Percentiles rank a stretch among this genome's conserved stretches.
Evolutionary conservation across 2,888 invertebrate species (phyloP).

Genomic region (Drosophila rubida): DNA sequence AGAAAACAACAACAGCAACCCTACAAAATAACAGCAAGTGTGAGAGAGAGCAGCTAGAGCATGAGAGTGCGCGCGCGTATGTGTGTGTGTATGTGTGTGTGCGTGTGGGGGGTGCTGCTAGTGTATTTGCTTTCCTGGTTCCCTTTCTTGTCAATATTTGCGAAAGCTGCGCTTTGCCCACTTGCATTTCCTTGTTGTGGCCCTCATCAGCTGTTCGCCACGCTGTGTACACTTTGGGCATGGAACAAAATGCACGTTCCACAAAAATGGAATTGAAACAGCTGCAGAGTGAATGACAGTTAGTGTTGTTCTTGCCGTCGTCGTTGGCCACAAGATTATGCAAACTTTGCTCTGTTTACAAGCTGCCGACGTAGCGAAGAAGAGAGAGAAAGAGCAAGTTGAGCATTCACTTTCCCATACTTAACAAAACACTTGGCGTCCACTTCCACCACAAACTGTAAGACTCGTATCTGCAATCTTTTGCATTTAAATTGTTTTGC

Average conservation of each 20-base stretch:
- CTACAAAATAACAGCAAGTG: slow-evolving; percentile 30
- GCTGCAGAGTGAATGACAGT: slow-evolving; percentile 32
- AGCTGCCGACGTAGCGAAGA: slow-evolving; percentile 1
- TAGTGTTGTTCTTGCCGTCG: slow-evolving; percentile 20
- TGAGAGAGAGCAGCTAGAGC: slow-evolving; percentile 6
- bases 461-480: not conserved
- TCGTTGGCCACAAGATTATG: slow-evolving; percentile 28
- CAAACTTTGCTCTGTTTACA: slow-evolving; percentile 33
- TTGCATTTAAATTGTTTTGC: not conserved
- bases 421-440: not conserved
- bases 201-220: slow-evolving; percentile 59
- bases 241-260: slow-evolving; percentile 49
- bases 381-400: not conserved
- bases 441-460: not conserved
- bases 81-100: not conserved
- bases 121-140: slow-evolving; percentile 9
- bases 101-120: slow-evolving; percentile 6
- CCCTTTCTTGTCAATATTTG: slow-evolving; percentile 50
- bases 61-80: not conserved
- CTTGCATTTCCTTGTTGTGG: slow-evolving; percentile 62
- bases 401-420: slow-evolving; percentile 15
- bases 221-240: slow-evolving; percentile 35
- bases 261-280: slow-evolving; percentile 59
- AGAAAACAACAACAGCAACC: slow-evolving; percentile 46
- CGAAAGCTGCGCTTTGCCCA: slow-evolving; percentile 59